A percentile compares a stretch with the other conserved stretches of the same genome.
These are phyloP conservation scores for Trinectes maculatus DNA, from an alignment of 2,113 vertebrate genomes.

Conservation along the genomic window DNA sequence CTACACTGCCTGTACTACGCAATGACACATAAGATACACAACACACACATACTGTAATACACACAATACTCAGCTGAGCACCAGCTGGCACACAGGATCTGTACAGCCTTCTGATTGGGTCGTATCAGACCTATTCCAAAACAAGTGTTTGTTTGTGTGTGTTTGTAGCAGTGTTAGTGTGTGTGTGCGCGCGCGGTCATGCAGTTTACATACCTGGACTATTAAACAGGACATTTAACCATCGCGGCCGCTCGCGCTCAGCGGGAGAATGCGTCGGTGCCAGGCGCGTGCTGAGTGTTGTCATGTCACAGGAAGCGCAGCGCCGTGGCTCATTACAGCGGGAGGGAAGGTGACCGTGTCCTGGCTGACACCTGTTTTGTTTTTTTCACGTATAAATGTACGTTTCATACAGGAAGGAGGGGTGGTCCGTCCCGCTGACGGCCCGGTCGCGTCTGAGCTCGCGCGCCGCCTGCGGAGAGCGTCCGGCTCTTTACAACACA, in stretches of 20 bases:
- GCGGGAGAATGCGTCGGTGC: conserved; percentile 41
- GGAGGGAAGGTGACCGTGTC: conserved; percentile 45
- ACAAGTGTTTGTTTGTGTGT: neutral
- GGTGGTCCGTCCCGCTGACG: too few species aligned
- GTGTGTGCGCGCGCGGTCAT: neutral
- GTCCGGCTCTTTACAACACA: neutral
- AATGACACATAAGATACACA: neutral
- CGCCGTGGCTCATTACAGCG: conserved; percentile 36
- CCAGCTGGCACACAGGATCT: too few species aligned
- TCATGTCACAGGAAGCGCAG: conserved; percentile 47
- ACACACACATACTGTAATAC: too few species aligned
- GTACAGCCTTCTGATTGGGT: neutral
- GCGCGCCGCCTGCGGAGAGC: neutral
- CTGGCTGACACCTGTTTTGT: conserved; percentile 35
- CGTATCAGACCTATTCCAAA: conserved; percentile 1
- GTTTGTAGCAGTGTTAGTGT: neutral
- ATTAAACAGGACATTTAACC: conserved; percentile 74
- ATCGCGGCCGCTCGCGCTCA: conserved; percentile 50
- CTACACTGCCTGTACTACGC: neutral
- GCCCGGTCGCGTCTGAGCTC: neutral
- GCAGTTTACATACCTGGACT: conserved; percentile 64
- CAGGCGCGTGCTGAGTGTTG: conserved; percentile 47
- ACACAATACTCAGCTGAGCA: too few species aligned
- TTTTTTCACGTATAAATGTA: too few species aligned
- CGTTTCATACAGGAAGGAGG: too few species aligned